These are phyloP conservation scores for Emmelina monodactyla DNA, from an alignment of 2,888 invertebrate genomes.

Conservation along the genomic window DNA sequence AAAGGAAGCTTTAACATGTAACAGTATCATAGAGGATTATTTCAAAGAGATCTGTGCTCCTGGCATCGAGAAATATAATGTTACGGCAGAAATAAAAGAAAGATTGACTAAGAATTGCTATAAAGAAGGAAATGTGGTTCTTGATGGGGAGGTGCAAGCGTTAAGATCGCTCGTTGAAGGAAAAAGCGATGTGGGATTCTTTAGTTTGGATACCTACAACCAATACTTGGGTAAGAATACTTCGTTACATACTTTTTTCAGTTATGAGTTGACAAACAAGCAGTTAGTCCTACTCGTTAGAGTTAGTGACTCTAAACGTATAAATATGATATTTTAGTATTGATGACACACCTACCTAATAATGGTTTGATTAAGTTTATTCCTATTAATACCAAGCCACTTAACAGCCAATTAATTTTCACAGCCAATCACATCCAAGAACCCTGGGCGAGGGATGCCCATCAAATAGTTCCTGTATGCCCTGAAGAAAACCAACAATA, in stretches of 20 bases:
- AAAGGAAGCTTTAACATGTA: slow-evolving; percentile 44
- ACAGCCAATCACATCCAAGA: slow-evolving; percentile 42
- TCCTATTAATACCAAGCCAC: no score
- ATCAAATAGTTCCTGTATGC: slow-evolving; percentile 66
- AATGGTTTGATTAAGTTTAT: no score
- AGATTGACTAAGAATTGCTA: slow-evolving; percentile 34
- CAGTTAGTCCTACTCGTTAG: no score
- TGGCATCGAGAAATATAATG: slow-evolving; percentile 26
- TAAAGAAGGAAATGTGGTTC: slow-evolving; percentile 29
- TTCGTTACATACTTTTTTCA: no score
- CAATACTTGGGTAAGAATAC: slow-evolving; percentile 69
- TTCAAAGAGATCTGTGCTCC: slow-evolving; percentile 74
- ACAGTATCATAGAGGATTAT: slow-evolving; percentile 56
- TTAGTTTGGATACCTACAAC: slow-evolving; percentile 69
- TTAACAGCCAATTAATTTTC: slow-evolving; percentile 14
- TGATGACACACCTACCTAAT: no score
- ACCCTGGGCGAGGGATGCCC: slow-evolving; percentile 31
- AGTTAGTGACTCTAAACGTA: no score
- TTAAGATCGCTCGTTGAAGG: slow-evolving; percentile 72
- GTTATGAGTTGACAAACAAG: no score
- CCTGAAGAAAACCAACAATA: slow-evolving; percentile 54
- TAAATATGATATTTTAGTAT: no score
- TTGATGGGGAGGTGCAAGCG: slow-evolving; percentile 69
- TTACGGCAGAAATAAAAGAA: slow-evolving; percentile 19
- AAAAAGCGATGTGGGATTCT: slow-evolving; percentile 80